phyloP scores from a whole-genome alignment of 1,140 invertebrate genomes.

The Charaxes varanes region DNA sequence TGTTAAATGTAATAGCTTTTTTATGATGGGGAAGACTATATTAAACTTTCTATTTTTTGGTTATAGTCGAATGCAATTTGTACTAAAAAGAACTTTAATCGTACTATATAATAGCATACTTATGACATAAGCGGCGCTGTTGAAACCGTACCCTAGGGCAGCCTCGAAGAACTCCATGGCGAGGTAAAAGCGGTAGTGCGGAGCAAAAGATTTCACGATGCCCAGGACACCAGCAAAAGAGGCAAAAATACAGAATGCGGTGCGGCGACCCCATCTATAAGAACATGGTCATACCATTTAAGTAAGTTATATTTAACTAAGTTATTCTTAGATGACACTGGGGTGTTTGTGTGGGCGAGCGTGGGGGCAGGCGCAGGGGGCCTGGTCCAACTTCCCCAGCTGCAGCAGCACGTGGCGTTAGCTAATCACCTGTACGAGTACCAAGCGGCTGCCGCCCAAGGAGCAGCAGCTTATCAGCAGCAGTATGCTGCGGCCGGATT shows the following conservation, averaged over 20 bases:
- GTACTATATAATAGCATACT: too few relatives aligned
- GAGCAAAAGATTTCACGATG: slow-evolving; percentile 71
- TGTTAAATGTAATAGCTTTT: too few relatives aligned
- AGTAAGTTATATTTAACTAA: too few relatives aligned
- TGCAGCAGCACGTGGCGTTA: slow-evolving; percentile 82
- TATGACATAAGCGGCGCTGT: slow-evolving; percentile 76
- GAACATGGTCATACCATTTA: too few relatives aligned
- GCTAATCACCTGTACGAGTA: slow-evolving; percentile 84
- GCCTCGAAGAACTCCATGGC: slow-evolving; percentile 74
- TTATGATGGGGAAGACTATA: too few relatives aligned
- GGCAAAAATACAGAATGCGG: slow-evolving; percentile 62
- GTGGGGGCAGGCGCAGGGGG: slow-evolving; percentile 64
- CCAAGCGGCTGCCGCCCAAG: slow-evolving; percentile 80
- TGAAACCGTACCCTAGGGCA: slow-evolving; percentile 70
- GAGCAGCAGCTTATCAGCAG: slow-evolving; percentile 79
- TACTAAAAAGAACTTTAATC: too few relatives aligned
- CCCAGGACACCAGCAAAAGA: slow-evolving; percentile 60
- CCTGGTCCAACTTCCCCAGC: slow-evolving; percentile 79
- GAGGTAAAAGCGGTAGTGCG: slow-evolving; percentile 74
- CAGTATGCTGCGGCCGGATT: slow-evolving; percentile 81
- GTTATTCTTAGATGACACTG: too few relatives aligned
- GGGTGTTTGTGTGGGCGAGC: too few relatives aligned
- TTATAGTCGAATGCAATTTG: too few relatives aligned
- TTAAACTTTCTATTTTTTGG: too few relatives aligned
- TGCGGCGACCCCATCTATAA: slow-evolving; percentile 76